Conservation (phyloP, 2,888 invertebrate genomes). For the Macrophya alboannulata region DNA sequence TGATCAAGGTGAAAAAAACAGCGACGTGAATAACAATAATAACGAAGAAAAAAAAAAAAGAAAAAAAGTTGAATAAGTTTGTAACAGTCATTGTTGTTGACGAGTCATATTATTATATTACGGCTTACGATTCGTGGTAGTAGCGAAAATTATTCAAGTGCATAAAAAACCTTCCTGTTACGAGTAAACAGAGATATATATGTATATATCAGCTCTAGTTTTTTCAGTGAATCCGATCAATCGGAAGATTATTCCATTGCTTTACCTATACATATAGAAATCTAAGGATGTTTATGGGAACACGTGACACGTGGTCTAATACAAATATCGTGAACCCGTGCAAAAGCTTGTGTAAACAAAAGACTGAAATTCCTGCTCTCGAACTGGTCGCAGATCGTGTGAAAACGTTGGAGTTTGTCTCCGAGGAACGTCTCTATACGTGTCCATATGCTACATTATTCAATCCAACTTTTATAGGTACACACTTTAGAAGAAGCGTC, state of each 20-base stretch:
- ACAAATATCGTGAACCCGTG: background rate
- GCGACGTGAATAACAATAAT: background rate
- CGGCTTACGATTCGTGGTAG: background rate
- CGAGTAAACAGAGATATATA: background rate
- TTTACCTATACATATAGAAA: background rate
- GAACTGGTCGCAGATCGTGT: conserved; percentile 28
- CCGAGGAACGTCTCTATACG: conserved; percentile 4
- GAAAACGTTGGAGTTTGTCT: conserved; percentile 6
- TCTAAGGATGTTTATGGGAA: background rate
- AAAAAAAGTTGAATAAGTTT: background rate
- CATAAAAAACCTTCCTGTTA: background rate
- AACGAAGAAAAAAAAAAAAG: background rate
- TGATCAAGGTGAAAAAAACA: background rate
- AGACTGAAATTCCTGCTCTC: conserved; percentile 22
- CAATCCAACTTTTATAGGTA: conserved; percentile 49
- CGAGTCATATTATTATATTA: background rate
- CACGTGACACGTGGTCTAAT: background rate
- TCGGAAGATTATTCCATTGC: background rate
- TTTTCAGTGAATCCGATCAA: background rate
- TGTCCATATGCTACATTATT: conserved; percentile 44
- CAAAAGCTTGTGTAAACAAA: conserved; percentile 21
- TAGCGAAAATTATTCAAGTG: background rate
- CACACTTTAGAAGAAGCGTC: conserved; percentile 33
- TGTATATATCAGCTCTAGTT: background rate
- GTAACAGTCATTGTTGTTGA: background rate